These are phyloP conservation scores for Uria lomvia DNA, from an alignment of 2,113 vertebrate genomes.

Conservation along the genomic window DNA sequence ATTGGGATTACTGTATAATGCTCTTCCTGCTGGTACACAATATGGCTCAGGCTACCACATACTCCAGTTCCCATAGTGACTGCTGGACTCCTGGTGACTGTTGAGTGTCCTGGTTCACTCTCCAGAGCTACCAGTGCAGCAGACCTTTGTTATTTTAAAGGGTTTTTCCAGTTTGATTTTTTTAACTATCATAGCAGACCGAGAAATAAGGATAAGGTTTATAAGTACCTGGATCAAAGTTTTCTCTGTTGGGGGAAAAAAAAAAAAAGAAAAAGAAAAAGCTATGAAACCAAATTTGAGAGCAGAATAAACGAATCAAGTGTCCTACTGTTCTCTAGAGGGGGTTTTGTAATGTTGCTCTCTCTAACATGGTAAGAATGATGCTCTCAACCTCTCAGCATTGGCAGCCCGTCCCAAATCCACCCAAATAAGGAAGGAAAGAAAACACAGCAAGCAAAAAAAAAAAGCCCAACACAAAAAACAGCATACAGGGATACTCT, in stretches of 20 bases:
- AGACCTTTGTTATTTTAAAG: neutral
- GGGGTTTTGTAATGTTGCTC: neutral
- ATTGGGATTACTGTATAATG: conserved; percentile 22
- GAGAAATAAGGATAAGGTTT: neutral
- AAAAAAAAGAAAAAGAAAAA: neutral
- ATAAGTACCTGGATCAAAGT: neutral
- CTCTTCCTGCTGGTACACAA: conserved; percentile 20
- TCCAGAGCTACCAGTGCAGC: neutral
- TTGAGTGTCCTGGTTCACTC: neutral
- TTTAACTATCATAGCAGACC: neutral
- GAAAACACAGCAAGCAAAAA: neutral
- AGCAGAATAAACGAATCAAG: neutral
- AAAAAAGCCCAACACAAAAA: fast-evolving
- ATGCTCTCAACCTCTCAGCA: neutral
- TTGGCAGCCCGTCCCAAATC: neutral
- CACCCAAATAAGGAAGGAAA: neutral
- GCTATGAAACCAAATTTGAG: neutral
- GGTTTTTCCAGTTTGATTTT: neutral
- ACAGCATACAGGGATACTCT: fast-evolving
- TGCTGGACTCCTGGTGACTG: neutral
- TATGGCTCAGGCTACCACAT: neutral
- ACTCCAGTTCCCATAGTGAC: neutral
- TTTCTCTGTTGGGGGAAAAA: neutral
- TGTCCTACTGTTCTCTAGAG: neutral
- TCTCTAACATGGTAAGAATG: neutral